Evolutionary conservation across 2,797 vertebrate species (phyloP), one percentile per base, ranked within the genome.

Genomic region (Megaceryle alcyon): DNA sequence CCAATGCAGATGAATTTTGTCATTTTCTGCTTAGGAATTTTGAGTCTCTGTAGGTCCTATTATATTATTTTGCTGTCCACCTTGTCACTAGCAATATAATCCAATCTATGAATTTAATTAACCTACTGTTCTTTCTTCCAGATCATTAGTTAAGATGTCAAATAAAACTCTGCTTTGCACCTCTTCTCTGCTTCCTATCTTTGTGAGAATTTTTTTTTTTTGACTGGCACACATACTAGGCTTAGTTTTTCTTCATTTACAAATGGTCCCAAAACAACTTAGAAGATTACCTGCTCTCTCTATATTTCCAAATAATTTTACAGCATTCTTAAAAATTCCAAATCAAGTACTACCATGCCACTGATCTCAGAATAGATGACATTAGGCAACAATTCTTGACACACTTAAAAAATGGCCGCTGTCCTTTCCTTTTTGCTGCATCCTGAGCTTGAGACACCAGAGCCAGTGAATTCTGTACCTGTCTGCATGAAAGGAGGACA

Each of bases 81-180:
- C 82, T 92, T 88, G 69, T 85, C 79, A 87, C 72, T 89, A 69
- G 60, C 69, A 95, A 93, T 87, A 83, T 80, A 93, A 96, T 82
- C 61, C 41, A 91, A 76, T 83, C 69, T 78, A 86, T 70, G 78
- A 82, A 94, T 94, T 94, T 89, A 94, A 89, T 95, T 93, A 95
- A 94, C 61, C 72, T 82, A 83, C 65, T 83, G 65, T 89, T 93
- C 91, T 60, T 92, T 92, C 83, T 95, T 95, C 89, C 76, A 95
- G 61, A 86, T 93, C 79, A 96, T 96, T 92, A 94, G 61, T 82
- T 94, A 94, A 93, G 75, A 77, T 89, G 92, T 92, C 82, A 95
- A 73, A 93, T 89, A 92, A 94, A 95, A 83, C 64, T 75, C 48
- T 31, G 41, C n/a, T 90, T 96, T 71, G 93, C 23, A 78, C 22